phyloP scores from a whole-genome alignment of 2,888 invertebrate species.

The Thysanoteuthis rhombus region DNA sequence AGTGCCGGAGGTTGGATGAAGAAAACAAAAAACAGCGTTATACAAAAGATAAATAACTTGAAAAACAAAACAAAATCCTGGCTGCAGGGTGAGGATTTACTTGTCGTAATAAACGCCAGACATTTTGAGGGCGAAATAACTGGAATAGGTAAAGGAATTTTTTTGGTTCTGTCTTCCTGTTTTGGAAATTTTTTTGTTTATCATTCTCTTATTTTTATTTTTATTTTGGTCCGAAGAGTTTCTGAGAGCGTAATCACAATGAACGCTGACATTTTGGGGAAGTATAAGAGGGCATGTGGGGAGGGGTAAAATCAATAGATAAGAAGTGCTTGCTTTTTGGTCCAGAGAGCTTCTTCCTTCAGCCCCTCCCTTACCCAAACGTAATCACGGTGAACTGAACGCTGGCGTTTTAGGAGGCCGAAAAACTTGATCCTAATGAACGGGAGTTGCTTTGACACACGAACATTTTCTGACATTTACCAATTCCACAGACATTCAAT shows the following conservation, averaged over 20 bases:
- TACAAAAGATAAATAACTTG: too few species aligned
- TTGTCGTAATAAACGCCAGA: constrained; percentile 12
- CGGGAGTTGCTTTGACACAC: neutral
- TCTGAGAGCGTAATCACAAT: constrained; percentile 12
- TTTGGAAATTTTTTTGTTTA: neutral
- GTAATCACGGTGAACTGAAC: constrained; percentile 12
- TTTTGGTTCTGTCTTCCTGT: neutral
- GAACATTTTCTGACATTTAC: neutral
- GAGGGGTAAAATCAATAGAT: neutral
- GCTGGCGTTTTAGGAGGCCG: neutral
- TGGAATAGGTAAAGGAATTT: neutral
- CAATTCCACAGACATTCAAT: neutral
- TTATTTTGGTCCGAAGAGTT: neutral
- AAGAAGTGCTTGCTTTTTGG: neutral
- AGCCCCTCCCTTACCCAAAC: neutral
- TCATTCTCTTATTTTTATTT: neutral
- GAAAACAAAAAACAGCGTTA: too few species aligned
- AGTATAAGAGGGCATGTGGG: neutral
- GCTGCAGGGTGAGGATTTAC: neutral
- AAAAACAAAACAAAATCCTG: neutral
- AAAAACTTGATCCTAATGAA: constrained; percentile 12
- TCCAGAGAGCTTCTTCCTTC: neutral
- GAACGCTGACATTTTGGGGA: neutral
- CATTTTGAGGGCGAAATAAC: neutral
- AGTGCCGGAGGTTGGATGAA: too few species aligned